phyloP scores from a whole-genome alignment of 2,113 vertebrate genomes.

The Amia ocellicauda region DNA sequence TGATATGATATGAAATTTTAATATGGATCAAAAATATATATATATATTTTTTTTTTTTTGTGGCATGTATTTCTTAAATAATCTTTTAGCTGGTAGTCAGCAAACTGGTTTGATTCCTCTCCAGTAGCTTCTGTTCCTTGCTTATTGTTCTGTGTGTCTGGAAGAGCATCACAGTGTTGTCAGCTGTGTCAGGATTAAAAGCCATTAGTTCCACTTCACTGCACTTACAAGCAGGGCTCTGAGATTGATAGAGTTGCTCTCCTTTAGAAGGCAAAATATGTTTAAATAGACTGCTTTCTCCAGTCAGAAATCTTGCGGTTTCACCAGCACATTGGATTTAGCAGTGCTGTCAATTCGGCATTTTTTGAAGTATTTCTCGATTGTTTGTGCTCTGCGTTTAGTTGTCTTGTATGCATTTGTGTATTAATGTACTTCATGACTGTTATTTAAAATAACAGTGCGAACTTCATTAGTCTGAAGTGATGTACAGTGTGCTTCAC shows the following conservation, averaged over 20 bases:
- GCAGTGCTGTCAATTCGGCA: not conserved
- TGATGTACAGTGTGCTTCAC: too few relatives aligned
- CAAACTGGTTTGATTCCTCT: slow-evolving; percentile 47
- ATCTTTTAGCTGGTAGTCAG: not conserved
- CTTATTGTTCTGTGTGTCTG: slow-evolving; percentile 50
- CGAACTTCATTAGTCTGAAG: too few relatives aligned
- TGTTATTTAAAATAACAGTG: too few relatives aligned
- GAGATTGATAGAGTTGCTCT: slow-evolving; percentile 66
- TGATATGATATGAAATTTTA: too few relatives aligned
- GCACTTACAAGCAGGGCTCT: slow-evolving; percentile 64
- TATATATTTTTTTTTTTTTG: too few relatives aligned
- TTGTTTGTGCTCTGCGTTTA: too few relatives aligned
- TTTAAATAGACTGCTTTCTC: slow-evolving; percentile 33
- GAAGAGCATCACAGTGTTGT: slow-evolving; percentile 57
- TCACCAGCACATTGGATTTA: slow-evolving; percentile 17
- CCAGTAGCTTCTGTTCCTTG: slow-evolving; percentile 38
- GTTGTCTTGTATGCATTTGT: too few relatives aligned
- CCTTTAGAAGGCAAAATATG: slow-evolving; percentile 36
- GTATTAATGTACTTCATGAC: too few relatives aligned
- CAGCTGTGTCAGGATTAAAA: slow-evolving; percentile 71
- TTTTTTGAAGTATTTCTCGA: slow-evolving; percentile 1
- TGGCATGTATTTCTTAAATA: not conserved
- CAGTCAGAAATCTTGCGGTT: slow-evolving; percentile 37
- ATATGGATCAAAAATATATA: too few relatives aligned
- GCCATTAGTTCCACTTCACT: slow-evolving; percentile 72